These are phyloP conservation scores for Neostethus bicornis DNA, from an alignment of 2,797 vertebrate genomes.

Conservation along the genomic window DNA sequence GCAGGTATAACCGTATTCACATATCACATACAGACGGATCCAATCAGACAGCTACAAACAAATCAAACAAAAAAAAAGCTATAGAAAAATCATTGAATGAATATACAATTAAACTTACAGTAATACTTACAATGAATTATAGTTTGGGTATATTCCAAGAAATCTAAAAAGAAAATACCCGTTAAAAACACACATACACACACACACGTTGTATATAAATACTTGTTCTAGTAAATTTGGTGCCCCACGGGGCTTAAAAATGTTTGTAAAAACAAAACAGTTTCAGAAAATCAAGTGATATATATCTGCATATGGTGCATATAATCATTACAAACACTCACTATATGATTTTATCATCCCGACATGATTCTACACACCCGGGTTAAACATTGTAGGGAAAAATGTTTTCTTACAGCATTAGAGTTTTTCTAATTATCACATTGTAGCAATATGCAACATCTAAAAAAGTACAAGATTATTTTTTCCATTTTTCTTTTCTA, in stretches of 20 bases:
- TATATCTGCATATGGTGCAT: conserved; percentile 52
- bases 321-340: conserved; percentile 64
- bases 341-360: conserved; percentile 54
- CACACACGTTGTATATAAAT: conserved; percentile 64
- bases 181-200: conserved; percentile 54
- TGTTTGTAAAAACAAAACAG: conserved; percentile 53
- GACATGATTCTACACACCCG: conserved; percentile 58
- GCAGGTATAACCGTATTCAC: conserved; percentile 65
- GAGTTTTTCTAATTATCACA: conserved; percentile 45
- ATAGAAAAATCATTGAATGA: conserved; percentile 69
- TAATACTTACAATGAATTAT: conserved; percentile 77
- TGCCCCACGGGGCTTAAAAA: conserved; percentile 66
- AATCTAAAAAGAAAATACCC: conserved; percentile 61
- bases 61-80: conserved; percentile 45
- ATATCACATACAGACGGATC: conserved; percentile 53
- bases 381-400: conserved; percentile 36
- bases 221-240: conserved; percentile 74
- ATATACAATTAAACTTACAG: conserved; percentile 75
- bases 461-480: conserved; percentile 33
- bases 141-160: conserved; percentile 60
- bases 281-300: conserved; percentile 57
- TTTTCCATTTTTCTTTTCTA: conserved; percentile 10
- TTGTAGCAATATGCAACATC: conserved; percentile 51
- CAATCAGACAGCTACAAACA: conserved; percentile 57
- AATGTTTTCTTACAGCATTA: conserved; percentile 27